These are phyloP conservation scores for Nematostella vectensis DNA, from an alignment of 92 coral and sea anemone species.

Conservation along the genomic window DNA sequence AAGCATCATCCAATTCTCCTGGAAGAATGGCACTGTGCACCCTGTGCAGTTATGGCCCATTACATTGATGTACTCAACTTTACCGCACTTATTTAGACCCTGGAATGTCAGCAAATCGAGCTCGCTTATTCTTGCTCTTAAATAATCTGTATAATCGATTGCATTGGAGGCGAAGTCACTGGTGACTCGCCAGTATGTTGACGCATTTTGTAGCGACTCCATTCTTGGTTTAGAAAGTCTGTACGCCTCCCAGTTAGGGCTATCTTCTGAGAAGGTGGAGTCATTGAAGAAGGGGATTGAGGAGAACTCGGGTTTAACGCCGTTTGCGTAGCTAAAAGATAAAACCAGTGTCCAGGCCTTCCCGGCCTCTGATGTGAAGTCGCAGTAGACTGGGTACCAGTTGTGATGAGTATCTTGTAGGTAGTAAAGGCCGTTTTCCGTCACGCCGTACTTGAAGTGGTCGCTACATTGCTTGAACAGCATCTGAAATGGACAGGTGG, in stretches of 20 bases:
- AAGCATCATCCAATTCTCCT: no score
- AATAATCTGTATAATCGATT: slow-evolving; percentile 54
- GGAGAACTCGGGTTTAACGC: not conserved
- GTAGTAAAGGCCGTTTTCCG: slow-evolving; percentile 22
- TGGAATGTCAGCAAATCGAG: slow-evolving; percentile 8
- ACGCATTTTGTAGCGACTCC: slow-evolving; percentile 34
- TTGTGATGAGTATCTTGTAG: slow-evolving; percentile 24
- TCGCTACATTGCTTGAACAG: no score
- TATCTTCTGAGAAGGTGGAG: slow-evolving; percentile 33
- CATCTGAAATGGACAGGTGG: no score
- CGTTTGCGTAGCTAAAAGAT: slow-evolving; percentile 32
- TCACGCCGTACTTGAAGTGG: slow-evolving; percentile 16
- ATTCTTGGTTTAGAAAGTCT: slow-evolving; percentile 34
- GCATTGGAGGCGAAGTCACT: slow-evolving; percentile 47
- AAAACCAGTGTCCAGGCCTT: slow-evolving; percentile 62
- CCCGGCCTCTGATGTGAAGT: slow-evolving; percentile 43
- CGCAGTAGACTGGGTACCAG: slow-evolving; percentile 44
- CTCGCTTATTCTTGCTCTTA: slow-evolving; percentile 40
- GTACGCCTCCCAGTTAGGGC: slow-evolving; percentile 53
- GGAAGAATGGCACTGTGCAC: no score
- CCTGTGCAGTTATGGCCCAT: no score
- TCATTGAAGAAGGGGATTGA: not conserved
- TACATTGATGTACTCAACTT: slow-evolving; percentile 12
- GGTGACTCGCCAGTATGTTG: slow-evolving; percentile 68
- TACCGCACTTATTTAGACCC: not conserved